Evolutionary conservation across 92 coral and sea anemone species (phyloP).

Genomic region (Epizoanthus fatuus): DNA sequence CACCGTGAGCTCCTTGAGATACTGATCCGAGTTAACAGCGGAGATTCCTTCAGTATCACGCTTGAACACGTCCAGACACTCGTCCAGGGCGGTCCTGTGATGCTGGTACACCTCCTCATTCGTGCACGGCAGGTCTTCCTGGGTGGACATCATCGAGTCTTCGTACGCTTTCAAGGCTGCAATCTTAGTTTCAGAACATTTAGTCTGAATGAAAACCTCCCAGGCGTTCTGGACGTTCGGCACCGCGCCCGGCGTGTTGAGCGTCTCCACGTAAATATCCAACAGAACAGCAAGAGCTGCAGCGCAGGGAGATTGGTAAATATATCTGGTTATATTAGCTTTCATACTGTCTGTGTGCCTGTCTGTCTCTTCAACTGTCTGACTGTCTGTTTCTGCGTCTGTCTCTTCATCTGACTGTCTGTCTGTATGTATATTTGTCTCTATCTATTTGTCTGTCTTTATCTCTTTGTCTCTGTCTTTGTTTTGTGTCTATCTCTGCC

Average conservation of each 20-base stretch:
- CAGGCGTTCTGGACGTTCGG: conserved; percentile 84
- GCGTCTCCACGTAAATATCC: conserved; percentile 70
- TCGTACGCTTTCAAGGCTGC: conserved; percentile 51
- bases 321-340: not conserved
- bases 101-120: conserved; percentile 45
- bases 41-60: conserved; percentile 66
- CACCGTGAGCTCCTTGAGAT: conserved; percentile 57
- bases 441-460: too few relatives aligned
- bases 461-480: too few relatives aligned
- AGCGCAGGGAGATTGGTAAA: not conserved
- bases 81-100: conserved; percentile 58
- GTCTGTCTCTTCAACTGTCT: not conserved
- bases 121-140: conserved; percentile 61
- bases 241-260: conserved; percentile 81
- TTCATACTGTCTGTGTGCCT: not conserved
- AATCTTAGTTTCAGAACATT: conserved; percentile 53
- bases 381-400: not conserved
- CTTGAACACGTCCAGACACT: conserved; percentile 37
- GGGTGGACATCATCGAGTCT: conserved; percentile 46
- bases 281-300: conserved; percentile 79
- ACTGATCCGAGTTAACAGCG: conserved; percentile 54
- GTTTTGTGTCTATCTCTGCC: too few relatives aligned
- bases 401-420: not conserved
- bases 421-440: too few relatives aligned
- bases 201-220: conserved; percentile 68